Percentiles rank a stretch among this genome's conserved stretches.
phyloP scores from a whole-genome alignment of 2,797 vertebrate genomes.

The Ceyx erithaca region DNA sequence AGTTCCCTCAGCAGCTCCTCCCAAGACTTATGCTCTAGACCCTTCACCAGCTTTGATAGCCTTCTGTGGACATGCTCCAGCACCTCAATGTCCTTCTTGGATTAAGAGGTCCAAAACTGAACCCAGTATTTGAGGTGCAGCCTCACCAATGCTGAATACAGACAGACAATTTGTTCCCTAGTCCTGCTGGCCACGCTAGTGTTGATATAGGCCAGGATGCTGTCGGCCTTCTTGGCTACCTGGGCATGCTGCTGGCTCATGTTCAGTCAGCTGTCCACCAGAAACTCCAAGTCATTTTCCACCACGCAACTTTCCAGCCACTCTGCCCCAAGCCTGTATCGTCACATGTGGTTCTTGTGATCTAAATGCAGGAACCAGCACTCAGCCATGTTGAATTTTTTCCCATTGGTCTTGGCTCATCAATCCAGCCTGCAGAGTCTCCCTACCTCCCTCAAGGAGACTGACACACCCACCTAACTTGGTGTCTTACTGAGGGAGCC shows the following conservation, averaged over 20 bases:
- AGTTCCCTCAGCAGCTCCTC: not conserved
- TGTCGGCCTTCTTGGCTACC: not conserved
- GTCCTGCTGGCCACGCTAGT: not conserved
- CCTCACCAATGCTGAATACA: not conserved
- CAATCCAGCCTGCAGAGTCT: not conserved
- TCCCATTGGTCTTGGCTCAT: not conserved
- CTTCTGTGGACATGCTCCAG: not conserved
- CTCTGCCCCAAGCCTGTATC: not conserved
- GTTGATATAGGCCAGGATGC: not conserved
- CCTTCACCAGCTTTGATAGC: not conserved
- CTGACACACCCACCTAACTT: not conserved
- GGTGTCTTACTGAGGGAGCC: not conserved
- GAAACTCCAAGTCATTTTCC: not conserved
- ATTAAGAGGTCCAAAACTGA: not conserved
- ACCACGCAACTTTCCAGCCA: not conserved
- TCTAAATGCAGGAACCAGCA: not conserved
- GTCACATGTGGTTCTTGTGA: not conserved
- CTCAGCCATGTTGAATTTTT: not conserved
- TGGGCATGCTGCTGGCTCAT: not conserved
- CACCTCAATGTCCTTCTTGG: not conserved
- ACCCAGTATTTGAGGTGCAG: not conserved
- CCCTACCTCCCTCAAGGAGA: not conserved
- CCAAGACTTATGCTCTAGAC: not conserved
- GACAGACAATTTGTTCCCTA: not conserved
- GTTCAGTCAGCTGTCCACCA: not conserved